These are phyloP conservation scores for Limnephilus rhombicus DNA, from an alignment of 2,888 invertebrate genomes.

Conservation along the genomic window DNA sequence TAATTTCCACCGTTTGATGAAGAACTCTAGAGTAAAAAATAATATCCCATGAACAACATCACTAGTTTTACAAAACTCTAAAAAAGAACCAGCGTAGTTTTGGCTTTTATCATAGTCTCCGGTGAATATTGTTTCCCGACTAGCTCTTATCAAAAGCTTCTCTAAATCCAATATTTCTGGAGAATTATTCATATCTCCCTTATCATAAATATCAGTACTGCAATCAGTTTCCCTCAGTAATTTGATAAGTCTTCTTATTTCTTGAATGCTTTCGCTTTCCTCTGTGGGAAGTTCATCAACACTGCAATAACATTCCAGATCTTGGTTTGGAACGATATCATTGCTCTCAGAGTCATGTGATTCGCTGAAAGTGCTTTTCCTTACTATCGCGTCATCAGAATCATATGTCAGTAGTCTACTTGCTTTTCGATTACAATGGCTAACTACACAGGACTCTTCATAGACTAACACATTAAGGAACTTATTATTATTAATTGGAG, in stretches of 20 bases:
- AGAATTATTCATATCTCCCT: background rate
- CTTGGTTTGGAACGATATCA: background rate
- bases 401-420: background rate
- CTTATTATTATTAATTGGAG: background rate
- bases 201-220: background rate
- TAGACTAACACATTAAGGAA: background rate
- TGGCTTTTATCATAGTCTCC: background rate
- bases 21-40: background rate
- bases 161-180: background rate
- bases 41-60: background rate
- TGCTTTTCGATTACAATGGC: background rate
- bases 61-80: background rate
- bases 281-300: background rate
- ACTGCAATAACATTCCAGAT: background rate
- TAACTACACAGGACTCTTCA: background rate
- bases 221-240: background rate
- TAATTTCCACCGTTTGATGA: background rate
- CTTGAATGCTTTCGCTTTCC: constrained; percentile 7
- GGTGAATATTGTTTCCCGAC: background rate
- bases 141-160: background rate
- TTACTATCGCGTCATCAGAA: background rate
- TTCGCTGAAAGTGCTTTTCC: background rate
- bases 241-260: constrained; percentile 1
- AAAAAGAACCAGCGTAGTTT: background rate
- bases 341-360: background rate